Evolutionary conservation across 2,113 vertebrate species (phyloP), one percentile per base, ranked within the genome.

Genomic region (Panthera tigris): DNA sequence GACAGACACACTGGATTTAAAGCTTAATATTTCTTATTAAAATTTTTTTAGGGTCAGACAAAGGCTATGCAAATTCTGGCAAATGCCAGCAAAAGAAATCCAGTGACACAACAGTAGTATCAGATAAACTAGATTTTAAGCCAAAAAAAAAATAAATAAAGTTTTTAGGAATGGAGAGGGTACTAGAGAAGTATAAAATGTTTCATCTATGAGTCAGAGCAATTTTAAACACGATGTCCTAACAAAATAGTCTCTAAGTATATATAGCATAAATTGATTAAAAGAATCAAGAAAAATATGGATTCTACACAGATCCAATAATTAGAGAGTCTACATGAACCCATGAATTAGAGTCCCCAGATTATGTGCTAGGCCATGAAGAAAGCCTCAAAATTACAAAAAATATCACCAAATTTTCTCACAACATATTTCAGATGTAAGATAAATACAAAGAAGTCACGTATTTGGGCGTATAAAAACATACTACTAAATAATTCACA

Each of bases 71-170:
- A 74, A 65, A 80, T 33, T 81, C 65, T 81, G 33, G 45, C 80
- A 95, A 95, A 81, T 25, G 48, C 13, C 95, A 66, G 41, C 52
- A 93, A 66, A 85, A 57, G 89, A 95, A 85, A 81, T 55, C 41
- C 36, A 87, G 29, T 74, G 66, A 90, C 33, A 10, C 21, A 25
- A 23, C 29, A 61, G 48, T 31, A 78, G 36, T 36, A 82, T 94
- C 21, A 74, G 55, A 65, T n/a, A n/a, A 73, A 74, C 16, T 33
- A 82, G 55, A 76, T 65, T 74, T 97, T 73, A 95, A 80, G 45
- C 31, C 25, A 65, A 31, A 71, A 87, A 85, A 61, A 57, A 73
- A 81, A 90, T 25, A 63, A 87, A 85, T 4, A 39, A 39, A 39
- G 74, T 50, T 66, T 85, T 74, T 90, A 93, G 63, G 63, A 63